Evolutionary conservation across 1,140 invertebrate species (phyloP).

Genomic region (Macrostomum lignano): DNA sequence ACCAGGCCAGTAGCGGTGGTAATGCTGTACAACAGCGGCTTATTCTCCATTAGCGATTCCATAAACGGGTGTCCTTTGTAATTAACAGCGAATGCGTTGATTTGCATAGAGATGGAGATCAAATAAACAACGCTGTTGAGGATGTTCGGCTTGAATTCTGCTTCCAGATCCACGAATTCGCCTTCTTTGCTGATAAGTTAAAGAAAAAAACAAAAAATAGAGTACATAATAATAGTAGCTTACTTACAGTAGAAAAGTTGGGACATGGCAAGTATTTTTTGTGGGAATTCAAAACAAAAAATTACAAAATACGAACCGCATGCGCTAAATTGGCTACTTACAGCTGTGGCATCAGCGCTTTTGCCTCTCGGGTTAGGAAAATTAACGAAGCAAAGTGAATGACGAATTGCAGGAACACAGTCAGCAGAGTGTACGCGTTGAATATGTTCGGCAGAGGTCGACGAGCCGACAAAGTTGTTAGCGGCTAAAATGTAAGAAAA

Average conservation of each 20-base stretch:
- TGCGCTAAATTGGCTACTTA: no score
- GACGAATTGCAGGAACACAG: slow-evolving; percentile 70
- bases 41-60: slow-evolving; percentile 73
- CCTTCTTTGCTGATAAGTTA: slow-evolving; percentile 12
- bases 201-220: no score
- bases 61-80: slow-evolving; percentile 94
- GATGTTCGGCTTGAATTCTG: slow-evolving; percentile 63
- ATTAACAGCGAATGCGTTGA: slow-evolving; percentile 86
- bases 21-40: slow-evolving; percentile 61
- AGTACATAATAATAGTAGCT: no score
- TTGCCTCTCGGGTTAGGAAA: slow-evolving; percentile 40
- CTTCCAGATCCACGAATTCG: slow-evolving; percentile 40
- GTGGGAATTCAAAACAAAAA: no score
- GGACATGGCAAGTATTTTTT: no score
- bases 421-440: slow-evolving; percentile 80
- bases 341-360: slow-evolving; percentile 12
- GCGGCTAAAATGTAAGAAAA: slow-evolving; percentile 43
- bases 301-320: neutral
- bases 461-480: slow-evolving; percentile 65
- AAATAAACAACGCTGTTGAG: slow-evolving; percentile 93
- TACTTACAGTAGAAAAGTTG: no score
- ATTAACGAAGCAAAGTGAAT: slow-evolving; percentile 73
- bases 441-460: slow-evolving; percentile 92
- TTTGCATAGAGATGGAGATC: slow-evolving; percentile 77
- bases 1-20: slow-evolving; percentile 41